Evolutionary conservation across 2,888 invertebrate genomes (phyloP).

Genomic region (Julus scanicus): DNA sequence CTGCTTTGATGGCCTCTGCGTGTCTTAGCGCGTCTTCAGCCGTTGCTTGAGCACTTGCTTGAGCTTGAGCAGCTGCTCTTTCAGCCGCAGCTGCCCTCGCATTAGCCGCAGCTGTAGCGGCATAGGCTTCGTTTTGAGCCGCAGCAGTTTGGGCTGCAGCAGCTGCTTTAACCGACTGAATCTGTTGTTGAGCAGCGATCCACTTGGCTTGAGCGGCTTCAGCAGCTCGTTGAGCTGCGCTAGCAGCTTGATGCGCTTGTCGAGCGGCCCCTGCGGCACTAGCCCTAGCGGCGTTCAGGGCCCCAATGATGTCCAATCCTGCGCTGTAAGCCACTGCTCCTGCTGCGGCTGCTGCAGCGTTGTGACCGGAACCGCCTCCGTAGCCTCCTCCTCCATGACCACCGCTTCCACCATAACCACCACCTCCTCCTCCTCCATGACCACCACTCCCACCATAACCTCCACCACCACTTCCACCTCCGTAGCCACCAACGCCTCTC

Average conservation of each 20-base stretch:
- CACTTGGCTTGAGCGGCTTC: constrained; percentile 52
- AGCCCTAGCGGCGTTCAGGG: constrained; percentile 48
- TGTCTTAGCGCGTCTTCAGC: constrained; percentile 32
- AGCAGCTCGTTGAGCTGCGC: constrained; percentile 51
- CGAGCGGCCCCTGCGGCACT: constrained; percentile 52
- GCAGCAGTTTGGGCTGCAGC: constrained; percentile 51
- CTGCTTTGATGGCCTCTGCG: constrained; percentile 44
- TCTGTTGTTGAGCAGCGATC: constrained; percentile 53
- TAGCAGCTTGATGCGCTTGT: constrained; percentile 46
- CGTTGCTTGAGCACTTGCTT: constrained; percentile 35
- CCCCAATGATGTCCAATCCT: constrained; percentile 50
- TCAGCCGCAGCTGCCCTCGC: constrained; percentile 51
- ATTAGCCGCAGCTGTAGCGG: constrained; percentile 50
- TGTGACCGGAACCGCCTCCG: constrained; percentile 51
- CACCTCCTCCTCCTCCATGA: neutral
- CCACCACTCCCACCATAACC: neutral
- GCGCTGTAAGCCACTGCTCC: constrained; percentile 52
- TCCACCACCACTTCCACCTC: neutral
- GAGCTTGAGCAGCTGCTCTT: constrained; percentile 49
- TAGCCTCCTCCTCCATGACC: constrained; percentile 18
- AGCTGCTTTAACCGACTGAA: constrained; percentile 51
- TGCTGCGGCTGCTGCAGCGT: constrained; percentile 53
- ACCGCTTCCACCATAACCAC: neutral
- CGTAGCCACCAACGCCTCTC: neutral
- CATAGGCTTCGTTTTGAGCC: constrained; percentile 49